Conservation (phyloP, 2,888 invertebrate species). For the Amaurobius ferox region DNA sequence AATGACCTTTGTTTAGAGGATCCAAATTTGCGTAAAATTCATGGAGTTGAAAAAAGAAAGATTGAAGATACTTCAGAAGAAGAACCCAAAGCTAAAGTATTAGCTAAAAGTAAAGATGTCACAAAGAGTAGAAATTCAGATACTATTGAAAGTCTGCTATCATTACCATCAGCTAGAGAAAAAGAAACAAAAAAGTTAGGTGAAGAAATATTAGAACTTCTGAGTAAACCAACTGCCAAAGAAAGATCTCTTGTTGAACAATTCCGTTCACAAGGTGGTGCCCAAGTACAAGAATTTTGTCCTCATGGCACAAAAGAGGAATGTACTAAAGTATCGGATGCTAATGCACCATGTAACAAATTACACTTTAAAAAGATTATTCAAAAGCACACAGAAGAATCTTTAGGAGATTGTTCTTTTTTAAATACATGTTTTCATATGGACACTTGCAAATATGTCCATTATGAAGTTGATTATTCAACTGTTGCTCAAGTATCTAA, state of each 20-base stretch:
- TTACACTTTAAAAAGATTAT: constrained; percentile 98
- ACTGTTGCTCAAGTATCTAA: constrained; percentile 59
- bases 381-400: constrained; percentile 94
- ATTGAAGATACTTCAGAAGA: constrained; percentile 76
- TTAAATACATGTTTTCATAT: constrained; percentile 99
- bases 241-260: constrained; percentile 96
- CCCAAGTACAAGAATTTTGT: constrained; percentile 88
- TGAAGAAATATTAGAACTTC: constrained; percentile 94
- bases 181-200: constrained; percentile 96
- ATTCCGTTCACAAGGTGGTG: constrained; percentile 95
- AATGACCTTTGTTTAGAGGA: constrained; percentile 65
- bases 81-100: constrained; percentile 69
- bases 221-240: constrained; percentile 97
- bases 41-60: constrained; percentile 79
- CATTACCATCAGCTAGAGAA: constrained; percentile 96
- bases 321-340: constrained; percentile 81
- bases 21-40: constrained; percentile 37
- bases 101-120: constrained; percentile 69
- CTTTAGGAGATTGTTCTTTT: constrained; percentile 97
- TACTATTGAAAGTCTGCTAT: constrained; percentile 84
- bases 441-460: constrained; percentile 98
- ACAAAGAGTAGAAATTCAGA: constrained; percentile 73
- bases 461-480: constrained; percentile 91
- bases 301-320: constrained; percentile 95
- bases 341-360: constrained; percentile 86